These are phyloP conservation scores for Andrena marginata DNA, from an alignment of 2,888 invertebrate species.

Conservation along the genomic window DNA sequence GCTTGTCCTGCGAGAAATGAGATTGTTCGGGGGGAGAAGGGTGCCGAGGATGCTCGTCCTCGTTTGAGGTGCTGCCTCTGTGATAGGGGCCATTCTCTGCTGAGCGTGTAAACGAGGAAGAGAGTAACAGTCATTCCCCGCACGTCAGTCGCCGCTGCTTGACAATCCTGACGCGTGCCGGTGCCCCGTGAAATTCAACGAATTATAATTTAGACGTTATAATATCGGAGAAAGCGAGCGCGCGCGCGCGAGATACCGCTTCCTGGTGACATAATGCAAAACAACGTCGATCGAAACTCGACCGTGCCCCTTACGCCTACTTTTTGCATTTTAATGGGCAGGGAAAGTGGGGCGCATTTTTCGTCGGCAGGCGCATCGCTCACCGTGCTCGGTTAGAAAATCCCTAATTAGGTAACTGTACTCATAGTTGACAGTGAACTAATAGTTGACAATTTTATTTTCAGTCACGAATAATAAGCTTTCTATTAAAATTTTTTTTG, in stretches of 20 bases:
- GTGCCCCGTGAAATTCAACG: constrained; percentile 18
- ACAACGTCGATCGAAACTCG: constrained; percentile 26
- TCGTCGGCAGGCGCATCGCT: not conserved
- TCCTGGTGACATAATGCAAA: constrained; percentile 56
- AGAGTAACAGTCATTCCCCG: no score
- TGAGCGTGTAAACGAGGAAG: not conserved
- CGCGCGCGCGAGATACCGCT: constrained; percentile 13
- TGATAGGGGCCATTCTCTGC: no score
- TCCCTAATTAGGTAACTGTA: no score
- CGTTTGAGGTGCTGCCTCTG: no score
- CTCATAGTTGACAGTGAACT: no score
- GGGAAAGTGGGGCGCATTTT: not conserved
- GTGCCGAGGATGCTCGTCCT: no score
- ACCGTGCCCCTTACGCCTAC: not conserved
- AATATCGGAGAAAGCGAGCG: constrained; percentile 57
- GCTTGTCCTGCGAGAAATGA: no score
- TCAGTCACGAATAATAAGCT: no score
- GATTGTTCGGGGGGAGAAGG: no score
- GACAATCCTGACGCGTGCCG: not conserved
- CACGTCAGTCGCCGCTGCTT: not conserved
- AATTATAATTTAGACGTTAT: constrained; percentile 46
- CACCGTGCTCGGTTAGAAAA: constrained; percentile 26
- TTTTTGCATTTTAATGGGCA: not conserved
- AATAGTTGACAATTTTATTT: no score
- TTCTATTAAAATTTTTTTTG: no score